A percentile compares a stretch with the other conserved stretches of the same genome.
These are phyloP conservation scores for Phyllopteryx taeniolatus DNA, from an alignment of 2,113 vertebrate species.

Conservation along the genomic window DNA sequence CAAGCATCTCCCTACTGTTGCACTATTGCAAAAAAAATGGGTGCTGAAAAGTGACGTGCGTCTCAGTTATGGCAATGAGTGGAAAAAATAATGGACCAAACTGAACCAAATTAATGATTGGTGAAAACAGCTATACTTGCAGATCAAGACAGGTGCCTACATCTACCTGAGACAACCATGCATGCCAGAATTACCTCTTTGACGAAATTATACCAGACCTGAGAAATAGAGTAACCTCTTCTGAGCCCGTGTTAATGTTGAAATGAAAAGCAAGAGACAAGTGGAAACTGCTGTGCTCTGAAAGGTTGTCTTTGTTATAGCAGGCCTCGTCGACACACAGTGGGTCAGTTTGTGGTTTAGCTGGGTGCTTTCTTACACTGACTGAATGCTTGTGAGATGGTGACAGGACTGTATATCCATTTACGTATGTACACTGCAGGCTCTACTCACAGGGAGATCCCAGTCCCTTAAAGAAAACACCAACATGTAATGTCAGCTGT, in stretches of 20 bases:
- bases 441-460: constrained; percentile 41
- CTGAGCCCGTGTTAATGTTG: constrained; percentile 34
- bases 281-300: constrained; percentile 46
- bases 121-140: background rate
- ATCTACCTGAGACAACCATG: background rate
- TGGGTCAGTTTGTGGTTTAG: constrained; percentile 67
- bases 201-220: background rate
- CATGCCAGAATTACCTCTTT: background rate
- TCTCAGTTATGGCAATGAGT: background rate
- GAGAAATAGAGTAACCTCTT: background rate
- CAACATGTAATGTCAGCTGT: constrained; percentile 10
- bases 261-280: constrained; percentile 38
- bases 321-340: constrained; percentile 63
- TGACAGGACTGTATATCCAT: constrained; percentile 44
- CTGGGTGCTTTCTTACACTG: constrained; percentile 63
- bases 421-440: constrained; percentile 52
- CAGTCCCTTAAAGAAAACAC: constrained; percentile 46
- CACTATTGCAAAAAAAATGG: background rate
- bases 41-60: background rate
- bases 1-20: background rate
- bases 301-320: constrained; percentile 74
- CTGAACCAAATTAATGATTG: background rate
- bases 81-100: background rate
- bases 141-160: background rate
- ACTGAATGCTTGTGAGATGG: constrained; percentile 57